Conservation (phyloP, 2,113 vertebrate species). For the Scalopus aquaticus region DNA sequence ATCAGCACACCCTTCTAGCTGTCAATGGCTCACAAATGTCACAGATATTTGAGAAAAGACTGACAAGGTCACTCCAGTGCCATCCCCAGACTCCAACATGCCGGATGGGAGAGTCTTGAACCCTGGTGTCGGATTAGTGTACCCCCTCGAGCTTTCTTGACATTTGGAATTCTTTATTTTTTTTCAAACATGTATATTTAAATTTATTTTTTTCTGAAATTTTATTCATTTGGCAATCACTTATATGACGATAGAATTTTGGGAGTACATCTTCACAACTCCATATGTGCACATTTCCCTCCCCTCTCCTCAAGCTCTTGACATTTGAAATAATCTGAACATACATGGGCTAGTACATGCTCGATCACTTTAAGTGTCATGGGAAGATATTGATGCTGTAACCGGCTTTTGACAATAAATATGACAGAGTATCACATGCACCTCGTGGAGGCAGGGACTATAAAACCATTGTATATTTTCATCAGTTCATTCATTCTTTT, state of each 20-base stretch:
- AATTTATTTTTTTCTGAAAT: too few relatives aligned
- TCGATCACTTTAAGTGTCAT: not conserved
- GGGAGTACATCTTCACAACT: too few relatives aligned
- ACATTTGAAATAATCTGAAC: not conserved
- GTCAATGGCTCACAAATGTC: not conserved
- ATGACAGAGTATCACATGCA: too few relatives aligned
- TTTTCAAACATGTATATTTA: too few relatives aligned
- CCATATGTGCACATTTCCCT: too few relatives aligned
- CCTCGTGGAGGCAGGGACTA: not conserved
- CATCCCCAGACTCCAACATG: not conserved
- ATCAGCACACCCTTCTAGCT: not conserved
- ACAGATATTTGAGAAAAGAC: not conserved
- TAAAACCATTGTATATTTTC: too few relatives aligned
- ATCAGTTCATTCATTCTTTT: not conserved
- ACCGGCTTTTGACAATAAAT: not conserved
- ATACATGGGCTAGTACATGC: not conserved
- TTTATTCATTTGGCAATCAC: too few relatives aligned
- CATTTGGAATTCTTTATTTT: too few relatives aligned
- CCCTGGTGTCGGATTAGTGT: not conserved
- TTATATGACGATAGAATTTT: too few relatives aligned
- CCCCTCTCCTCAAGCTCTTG: too few relatives aligned
- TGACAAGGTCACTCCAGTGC: not conserved
- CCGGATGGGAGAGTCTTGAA: not conserved
- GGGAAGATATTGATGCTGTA: not conserved
- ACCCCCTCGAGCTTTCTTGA: not conserved